Evolutionary conservation across 2,113 vertebrate genomes (phyloP).

Genomic region (Zootoca vivipara): DNA sequence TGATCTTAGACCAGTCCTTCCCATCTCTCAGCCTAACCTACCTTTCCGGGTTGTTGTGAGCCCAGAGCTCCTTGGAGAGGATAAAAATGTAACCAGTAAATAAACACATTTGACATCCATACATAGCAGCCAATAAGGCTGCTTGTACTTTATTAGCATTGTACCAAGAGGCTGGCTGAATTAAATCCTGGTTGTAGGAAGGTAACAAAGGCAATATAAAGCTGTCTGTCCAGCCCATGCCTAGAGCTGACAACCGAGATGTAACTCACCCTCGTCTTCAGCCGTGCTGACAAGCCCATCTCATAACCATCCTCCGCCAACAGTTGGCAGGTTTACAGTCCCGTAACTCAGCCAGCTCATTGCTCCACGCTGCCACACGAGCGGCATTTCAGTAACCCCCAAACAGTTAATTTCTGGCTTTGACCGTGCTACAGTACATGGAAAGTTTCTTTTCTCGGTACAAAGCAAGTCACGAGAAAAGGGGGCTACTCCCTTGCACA

Average conservation of each 20-base stretch:
- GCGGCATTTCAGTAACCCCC: not conserved
- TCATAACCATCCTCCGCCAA: not conserved
- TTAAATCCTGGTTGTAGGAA: not conserved
- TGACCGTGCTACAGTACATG: fast-evolving
- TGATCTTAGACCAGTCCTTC: not conserved
- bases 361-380: not conserved
- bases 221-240: conserved; percentile 23
- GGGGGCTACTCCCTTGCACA: not conserved
- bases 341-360: not conserved
- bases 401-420: not conserved
- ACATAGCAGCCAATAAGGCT: conserved; percentile 2
- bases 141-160: not conserved
- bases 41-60: not conserved
- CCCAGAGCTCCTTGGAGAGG: not conserved
- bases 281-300: not conserved
- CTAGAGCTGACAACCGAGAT: not conserved
- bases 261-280: conserved; percentile 1
- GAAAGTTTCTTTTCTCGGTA: not conserved
- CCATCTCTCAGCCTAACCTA: not conserved
- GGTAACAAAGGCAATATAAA: not conserved
- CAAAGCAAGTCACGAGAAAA: not conserved
- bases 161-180: conserved; percentile 8
- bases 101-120: conserved; percentile 27
- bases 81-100: not conserved
- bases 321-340: conserved; percentile 9